Percentiles rank a stretch among this genome's conserved stretches.
Evolutionary conservation across 2,113 vertebrate genomes (phyloP).

Genomic region (Narcine bancroftii): DNA sequence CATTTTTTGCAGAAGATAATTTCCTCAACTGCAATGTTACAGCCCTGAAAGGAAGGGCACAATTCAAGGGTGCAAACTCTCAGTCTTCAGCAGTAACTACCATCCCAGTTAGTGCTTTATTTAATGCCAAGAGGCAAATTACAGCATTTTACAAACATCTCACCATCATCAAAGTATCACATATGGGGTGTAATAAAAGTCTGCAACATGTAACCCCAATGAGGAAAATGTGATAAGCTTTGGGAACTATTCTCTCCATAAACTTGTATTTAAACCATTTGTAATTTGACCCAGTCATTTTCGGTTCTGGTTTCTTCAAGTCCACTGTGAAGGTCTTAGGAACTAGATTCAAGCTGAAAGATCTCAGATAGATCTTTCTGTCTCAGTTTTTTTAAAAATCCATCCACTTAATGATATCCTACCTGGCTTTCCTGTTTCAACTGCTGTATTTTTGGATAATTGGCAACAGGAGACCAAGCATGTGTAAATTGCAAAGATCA

Average conservation of each 20-base stretch:
- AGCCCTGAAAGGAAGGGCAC: neutral
- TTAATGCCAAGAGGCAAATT: neutral
- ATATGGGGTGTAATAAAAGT: neutral
- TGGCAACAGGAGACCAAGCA: neutral
- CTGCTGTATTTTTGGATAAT: neutral
- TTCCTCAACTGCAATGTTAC: neutral
- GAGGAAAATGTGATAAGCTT: neutral
- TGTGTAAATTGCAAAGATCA: neutral
- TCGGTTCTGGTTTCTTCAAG: neutral
- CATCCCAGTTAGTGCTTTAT: neutral
- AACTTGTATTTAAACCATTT: slow-evolving; percentile 14
- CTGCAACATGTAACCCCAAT: neutral
- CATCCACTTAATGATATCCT: neutral
- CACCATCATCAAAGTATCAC: neutral
- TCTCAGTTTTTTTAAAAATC: neutral
- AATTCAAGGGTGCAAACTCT: neutral
- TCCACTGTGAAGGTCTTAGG: neutral
- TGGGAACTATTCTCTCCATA: neutral
- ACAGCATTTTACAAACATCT: neutral
- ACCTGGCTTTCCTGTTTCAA: neutral
- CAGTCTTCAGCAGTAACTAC: neutral
- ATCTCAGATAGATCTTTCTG: neutral
- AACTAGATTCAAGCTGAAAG: slow-evolving; percentile 17
- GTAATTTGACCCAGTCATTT: neutral
- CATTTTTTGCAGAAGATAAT: neutral